Base-by-base conservation (phyloP, 2,797 vertebrate species). In the Rhodeus uyekii region DNA sequence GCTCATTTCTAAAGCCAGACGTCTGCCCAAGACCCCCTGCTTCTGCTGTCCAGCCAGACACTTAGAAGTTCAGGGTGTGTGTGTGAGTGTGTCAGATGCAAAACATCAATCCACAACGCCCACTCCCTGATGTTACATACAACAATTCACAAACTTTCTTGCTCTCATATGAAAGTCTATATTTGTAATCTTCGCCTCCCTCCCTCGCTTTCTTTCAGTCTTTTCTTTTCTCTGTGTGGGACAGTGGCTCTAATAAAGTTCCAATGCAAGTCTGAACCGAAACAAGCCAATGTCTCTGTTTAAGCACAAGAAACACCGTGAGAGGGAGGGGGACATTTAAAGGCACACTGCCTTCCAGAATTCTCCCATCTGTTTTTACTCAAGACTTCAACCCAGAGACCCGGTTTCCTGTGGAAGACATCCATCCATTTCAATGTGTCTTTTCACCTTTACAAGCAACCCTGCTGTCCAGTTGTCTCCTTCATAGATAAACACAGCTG, bases 331-430 rank as follows among this genome's bases (percentile, higher is more conserved):
- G 38, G 29, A 36, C 29, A 55, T 69, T 60, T 24, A 58, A 36
- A 80, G 36, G 24, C 64, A 80, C 58, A 38, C 74, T 24, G 8
- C 72, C 79, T 74, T 77, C 86, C 24, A 72, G 80, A 71, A 76
- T 53, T 83, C 72, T 38, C 34, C 34, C 63, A 78, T 82, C 81
- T 79, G 79, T 82, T 78, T 85, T 81, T 85, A 83, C 77, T 82
- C 74, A 36, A 87, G 50, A 73, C 55, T 86, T 87, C 90, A 90
- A 88, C 82, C 87, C 88, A 42, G 81, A 76, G 78, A 68, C 80
- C 84, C 81, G n/a, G 81, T 55, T 87, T 89, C 90, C 90, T 90
- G 86, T 67, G 64, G 86, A 91, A 91, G 82, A 73, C 60, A 88
- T 92, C 34, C 90, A 89, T 89, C 89, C 61, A 39, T 67, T 32